Base-by-base conservation (phyloP, 2,797 vertebrate genomes). In the Valencia hispanica region DNA sequence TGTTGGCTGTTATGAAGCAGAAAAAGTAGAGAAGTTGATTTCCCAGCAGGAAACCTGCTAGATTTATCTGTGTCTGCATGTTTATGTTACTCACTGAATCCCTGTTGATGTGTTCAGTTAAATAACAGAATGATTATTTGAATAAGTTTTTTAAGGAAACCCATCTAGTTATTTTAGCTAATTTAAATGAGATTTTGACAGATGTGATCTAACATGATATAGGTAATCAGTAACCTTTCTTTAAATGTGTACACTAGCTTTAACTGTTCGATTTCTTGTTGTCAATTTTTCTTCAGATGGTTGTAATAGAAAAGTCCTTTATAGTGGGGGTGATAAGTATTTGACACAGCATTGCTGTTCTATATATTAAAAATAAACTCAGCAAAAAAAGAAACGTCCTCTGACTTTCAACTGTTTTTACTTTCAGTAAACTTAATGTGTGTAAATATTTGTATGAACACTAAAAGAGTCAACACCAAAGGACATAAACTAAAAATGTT, bases 11-110 rank as follows among this genome's bases (percentile, higher is more conserved):
- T 83, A 79, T 30, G 9, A 69, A 79, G 73, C 30, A 82, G 74
- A 79, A 86, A 79, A 79, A 53, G 80, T 53, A 71, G 75, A 77
- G 76, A 41, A 86, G 68, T 72, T 80, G 0, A 79, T 85, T 79
- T 78, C 51, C 73, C 63, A 78, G 74, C 48, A 79, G 73, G 47
- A 75, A 73, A 73, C 25, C 66, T 48, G 8, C 20, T n/a, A 32
- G 3, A 41, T 59, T 53, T 50, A 20, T 47, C 9, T 48, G n/a
- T 34, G 1, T 75, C 41, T 63, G 5, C 7, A 17, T 0, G 14
- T 55, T 32, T 77, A 3, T 25, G 45, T 77, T 8, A n/a, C 7
- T 53, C 20, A n/a, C n/a, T n/a, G n/a, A 25, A 10, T 53, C 9
- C 51, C 51, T 53, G 51, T 25, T 53, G 22, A 53, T 53, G 8